These are phyloP conservation scores for Egretta garzetta DNA, from an alignment of 2,113 vertebrate genomes.

Conservation along the genomic window DNA sequence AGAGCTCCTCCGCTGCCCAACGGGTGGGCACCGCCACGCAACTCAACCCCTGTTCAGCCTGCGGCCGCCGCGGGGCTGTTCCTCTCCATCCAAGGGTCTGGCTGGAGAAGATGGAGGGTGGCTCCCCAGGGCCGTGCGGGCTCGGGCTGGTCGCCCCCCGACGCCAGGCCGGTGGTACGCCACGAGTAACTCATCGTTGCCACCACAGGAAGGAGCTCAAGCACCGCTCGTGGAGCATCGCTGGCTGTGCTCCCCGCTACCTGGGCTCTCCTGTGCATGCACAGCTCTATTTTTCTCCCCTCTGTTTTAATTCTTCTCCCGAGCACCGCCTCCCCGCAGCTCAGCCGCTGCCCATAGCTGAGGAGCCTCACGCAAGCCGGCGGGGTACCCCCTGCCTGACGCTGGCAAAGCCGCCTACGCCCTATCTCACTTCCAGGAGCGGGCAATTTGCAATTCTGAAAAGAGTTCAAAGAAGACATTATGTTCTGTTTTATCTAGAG, in stretches of 20 bases:
- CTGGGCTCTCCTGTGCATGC: accelerated
- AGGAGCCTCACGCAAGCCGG: no score
- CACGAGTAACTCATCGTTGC: not conserved
- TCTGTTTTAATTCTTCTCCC: accelerated
- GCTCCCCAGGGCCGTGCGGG: accelerated
- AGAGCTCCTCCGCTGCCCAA: accelerated
- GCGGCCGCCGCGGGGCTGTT: no score
- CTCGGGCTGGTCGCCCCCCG: not conserved
- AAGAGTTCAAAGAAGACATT: not conserved
- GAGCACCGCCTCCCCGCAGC: accelerated
- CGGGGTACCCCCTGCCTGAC: not conserved
- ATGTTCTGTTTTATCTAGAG: not conserved
- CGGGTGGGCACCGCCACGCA: accelerated
- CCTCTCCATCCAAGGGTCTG: accelerated
- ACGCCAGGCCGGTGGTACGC: accelerated
- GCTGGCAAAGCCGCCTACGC: accelerated
- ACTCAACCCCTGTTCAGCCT: accelerated
- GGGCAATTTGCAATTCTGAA: not conserved
- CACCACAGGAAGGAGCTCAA: slow-evolving; percentile 65
- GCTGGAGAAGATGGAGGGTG: not conserved
- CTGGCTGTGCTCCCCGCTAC: not conserved
- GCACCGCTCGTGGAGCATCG: not conserved
- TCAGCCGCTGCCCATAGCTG: accelerated
- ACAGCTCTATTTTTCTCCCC: not conserved
- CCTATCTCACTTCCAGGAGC: accelerated